These are phyloP conservation scores for Aradophagus sp. DNA, from an alignment of 1,140 invertebrate species.

Conservation along the genomic window DNA sequence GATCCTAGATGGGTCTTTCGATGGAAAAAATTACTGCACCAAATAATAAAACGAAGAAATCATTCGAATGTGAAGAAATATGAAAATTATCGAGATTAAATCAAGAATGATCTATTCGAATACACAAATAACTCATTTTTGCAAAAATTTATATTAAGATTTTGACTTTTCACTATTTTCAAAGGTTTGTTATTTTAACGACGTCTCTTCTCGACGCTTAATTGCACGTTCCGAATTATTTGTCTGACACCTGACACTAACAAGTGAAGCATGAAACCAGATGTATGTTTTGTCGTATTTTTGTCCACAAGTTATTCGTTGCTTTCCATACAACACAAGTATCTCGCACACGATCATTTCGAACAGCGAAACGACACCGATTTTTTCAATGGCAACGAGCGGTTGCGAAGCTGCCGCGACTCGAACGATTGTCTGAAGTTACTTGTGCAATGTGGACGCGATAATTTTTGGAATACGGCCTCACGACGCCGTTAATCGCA, in stretches of 20 bases:
- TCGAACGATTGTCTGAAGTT: slow-evolving; percentile 14
- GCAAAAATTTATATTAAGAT: too few relatives aligned
- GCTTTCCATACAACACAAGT: slow-evolving; percentile 56
- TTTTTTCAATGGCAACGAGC: neutral
- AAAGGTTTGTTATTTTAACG: too few relatives aligned
- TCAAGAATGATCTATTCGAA: neutral
- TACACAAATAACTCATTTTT: neutral
- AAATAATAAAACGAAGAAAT: too few relatives aligned
- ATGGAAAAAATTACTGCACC: too few relatives aligned
- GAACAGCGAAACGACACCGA: neutral
- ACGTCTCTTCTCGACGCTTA: slow-evolving; percentile 9
- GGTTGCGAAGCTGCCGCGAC: neutral
- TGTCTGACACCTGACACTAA: slow-evolving; percentile 51
- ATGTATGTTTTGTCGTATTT: slow-evolving; percentile 44
- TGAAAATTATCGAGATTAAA: too few relatives aligned
- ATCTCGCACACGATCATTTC: slow-evolving; percentile 23
- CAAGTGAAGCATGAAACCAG: slow-evolving; percentile 52
- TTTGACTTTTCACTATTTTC: slow-evolving; percentile 1
- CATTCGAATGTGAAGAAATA: too few relatives aligned
- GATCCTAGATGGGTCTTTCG: too few relatives aligned
- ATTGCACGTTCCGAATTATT: slow-evolving; percentile 28
- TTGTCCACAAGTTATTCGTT: slow-evolving; percentile 35
- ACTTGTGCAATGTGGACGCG: slow-evolving; percentile 59
- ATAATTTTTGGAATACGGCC: slow-evolving; percentile 59
- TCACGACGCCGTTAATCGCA: slow-evolving; percentile 66